These are phyloP conservation scores for Barbus barbus DNA, from an alignment of 2,113 vertebrate species.

Conservation along the genomic window DNA sequence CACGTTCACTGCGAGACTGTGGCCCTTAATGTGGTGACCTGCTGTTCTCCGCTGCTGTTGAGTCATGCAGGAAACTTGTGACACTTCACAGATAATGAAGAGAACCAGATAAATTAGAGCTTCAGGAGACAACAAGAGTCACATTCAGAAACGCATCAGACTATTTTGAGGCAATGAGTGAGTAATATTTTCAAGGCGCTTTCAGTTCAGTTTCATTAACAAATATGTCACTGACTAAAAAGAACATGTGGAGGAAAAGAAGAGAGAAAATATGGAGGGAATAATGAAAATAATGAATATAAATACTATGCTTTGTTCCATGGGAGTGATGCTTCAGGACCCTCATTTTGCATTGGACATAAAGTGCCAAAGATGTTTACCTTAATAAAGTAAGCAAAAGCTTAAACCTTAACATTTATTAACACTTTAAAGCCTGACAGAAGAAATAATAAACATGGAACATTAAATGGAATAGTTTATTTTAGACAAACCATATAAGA, in stretches of 20 bases:
- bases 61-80: constrained; percentile 6
- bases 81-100: constrained; percentile 27
- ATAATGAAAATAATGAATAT: neutral
- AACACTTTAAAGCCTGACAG: no score
- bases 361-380: neutral
- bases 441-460: no score
- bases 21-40: neutral
- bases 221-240: neutral
- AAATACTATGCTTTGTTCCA: neutral
- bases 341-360: neutral
- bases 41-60: neutral
- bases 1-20: neutral
- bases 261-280: neutral
- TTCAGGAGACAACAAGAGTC: constrained; percentile 33
- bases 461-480: no score
- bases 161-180: neutral
- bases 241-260: neutral
- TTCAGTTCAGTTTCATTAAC: constrained; percentile 8
- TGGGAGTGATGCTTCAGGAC: neutral
- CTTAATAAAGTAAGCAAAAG: neutral
- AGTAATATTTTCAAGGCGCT: constrained; percentile 19
- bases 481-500: no score
- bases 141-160: constrained; percentile 35
- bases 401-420: neutral
- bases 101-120: constrained; percentile 5